Evolutionary conservation across 2,113 vertebrate genomes (phyloP).

Genomic region (Acanthisitta chloris): DNA sequence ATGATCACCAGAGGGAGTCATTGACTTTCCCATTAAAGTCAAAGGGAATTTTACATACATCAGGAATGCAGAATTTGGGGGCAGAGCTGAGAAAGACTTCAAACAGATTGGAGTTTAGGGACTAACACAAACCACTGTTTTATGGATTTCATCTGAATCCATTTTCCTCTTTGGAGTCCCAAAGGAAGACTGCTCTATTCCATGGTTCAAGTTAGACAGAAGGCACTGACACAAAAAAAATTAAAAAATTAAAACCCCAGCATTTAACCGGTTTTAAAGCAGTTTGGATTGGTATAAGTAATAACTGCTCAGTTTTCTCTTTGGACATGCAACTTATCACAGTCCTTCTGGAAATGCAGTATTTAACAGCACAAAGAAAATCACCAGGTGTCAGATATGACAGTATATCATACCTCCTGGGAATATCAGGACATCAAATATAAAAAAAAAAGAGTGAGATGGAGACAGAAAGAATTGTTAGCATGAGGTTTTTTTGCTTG

Average conservation of each 20-base stretch:
- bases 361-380: background rate
- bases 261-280: background rate
- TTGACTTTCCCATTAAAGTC: conserved; percentile 52
- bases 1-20: conserved; percentile 62
- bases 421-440: background rate
- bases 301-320: background rate
- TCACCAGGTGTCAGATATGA: background rate
- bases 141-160: conserved; percentile 3
- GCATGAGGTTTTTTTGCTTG: background rate
- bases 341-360: background rate
- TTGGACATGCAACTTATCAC: background rate
- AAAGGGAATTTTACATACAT: conserved; percentile 23
- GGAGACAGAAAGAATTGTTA: background rate
- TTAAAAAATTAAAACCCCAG: background rate
- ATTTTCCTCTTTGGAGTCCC: background rate
- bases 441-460: background rate
- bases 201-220: background rate
- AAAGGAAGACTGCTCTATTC: background rate
- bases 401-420: background rate
- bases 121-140: background rate
- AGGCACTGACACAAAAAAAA: background rate
- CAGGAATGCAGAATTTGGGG: background rate
- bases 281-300: background rate
- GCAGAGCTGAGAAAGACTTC: conserved; percentile 3
- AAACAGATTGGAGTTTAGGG: background rate